Evolutionary conservation across 2,797 vertebrate species (phyloP), one percentile per base, ranked within the genome.

Genomic region (Catamblyrhynchus diadema): DNA sequence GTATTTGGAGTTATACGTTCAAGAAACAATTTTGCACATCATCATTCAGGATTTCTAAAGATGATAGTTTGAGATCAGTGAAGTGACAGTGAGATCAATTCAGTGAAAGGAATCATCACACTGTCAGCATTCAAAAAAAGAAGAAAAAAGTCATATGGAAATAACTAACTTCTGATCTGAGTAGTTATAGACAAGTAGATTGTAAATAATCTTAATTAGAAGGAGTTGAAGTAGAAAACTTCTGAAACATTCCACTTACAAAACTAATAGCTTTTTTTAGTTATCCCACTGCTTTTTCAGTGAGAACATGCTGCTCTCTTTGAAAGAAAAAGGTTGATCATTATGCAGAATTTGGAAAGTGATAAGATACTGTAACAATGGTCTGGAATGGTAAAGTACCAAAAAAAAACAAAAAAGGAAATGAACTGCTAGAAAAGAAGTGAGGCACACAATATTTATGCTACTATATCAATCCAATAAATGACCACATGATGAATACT

Each of bases 331-430:
- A 12, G 8, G 1, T 22, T 77, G 2, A 50, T 39, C 25, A 28
- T 56, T 60, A 62, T 28, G 9, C 4, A 57, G 54, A 60, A 61
- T 50, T 57, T 72, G 19, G 25, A 80, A 85, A 48, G 17, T 18
- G 30, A 5, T 51, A 77, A 61, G 13, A 73, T 65, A 54, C 21
- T 64, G 14, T 18, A 75, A 77, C 3, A 22, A 20, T 27, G 4
- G 3, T 48, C 15, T 61, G 12, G n/a, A 71, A 32, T 0, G 6
- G 8, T 30, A 28, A 66, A 54, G 10, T 10, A 14, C 2, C 1
- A 33, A 28, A 41, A 56, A 39, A 25, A 41, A 42, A 18, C 21
- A 32, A 47, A 23, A 28, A 35, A 14, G 6, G 28, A 11, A n/a
- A 9, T 25, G 14, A 62, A 61, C 12, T 37, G 3, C 32, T 71